Percentiles rank a stretch among this genome's conserved stretches.
These are phyloP conservation scores for Pseudomyrmex flavicornis DNA, from an alignment of 1,140 invertebrate species.

Conservation along the genomic window DNA sequence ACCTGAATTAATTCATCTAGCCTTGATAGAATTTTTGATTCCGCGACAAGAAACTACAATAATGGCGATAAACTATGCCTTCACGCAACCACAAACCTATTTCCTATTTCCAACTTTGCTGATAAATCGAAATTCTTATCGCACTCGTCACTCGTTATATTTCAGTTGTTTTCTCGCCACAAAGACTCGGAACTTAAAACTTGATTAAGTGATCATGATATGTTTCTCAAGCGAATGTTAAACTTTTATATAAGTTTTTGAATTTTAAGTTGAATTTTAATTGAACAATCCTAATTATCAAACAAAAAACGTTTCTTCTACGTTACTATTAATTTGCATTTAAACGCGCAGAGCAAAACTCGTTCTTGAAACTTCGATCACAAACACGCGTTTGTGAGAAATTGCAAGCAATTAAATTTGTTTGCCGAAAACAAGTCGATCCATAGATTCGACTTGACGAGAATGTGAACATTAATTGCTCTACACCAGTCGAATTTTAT, in stretches of 20 bases:
- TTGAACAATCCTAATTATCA: neutral
- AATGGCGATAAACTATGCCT: neutral
- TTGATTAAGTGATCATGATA: neutral
- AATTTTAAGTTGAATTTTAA: neutral
- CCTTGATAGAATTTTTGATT: neutral
- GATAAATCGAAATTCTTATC: constrained; percentile 31
- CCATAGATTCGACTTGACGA: too few species aligned
- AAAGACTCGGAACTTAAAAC: neutral
- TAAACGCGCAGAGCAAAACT: too few species aligned
- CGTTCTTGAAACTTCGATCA: too few species aligned
- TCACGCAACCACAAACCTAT: constrained; percentile 16
- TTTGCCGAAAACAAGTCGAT: too few species aligned
- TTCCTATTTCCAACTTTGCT: constrained; percentile 30
- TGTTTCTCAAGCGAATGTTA: neutral
- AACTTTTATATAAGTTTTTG: too few species aligned
- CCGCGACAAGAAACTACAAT: neutral
- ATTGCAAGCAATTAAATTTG: too few species aligned
- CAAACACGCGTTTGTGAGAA: too few species aligned
- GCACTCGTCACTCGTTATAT: neutral
- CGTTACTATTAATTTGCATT: too few species aligned
- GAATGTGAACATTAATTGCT: too few species aligned
- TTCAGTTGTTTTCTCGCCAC: neutral
- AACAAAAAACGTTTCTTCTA: neutral
- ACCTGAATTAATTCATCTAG: neutral
- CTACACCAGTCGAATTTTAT: too few species aligned